Evolutionary conservation across 2,888 invertebrate species (phyloP).

Genomic region (Odontocolon sp.): DNA sequence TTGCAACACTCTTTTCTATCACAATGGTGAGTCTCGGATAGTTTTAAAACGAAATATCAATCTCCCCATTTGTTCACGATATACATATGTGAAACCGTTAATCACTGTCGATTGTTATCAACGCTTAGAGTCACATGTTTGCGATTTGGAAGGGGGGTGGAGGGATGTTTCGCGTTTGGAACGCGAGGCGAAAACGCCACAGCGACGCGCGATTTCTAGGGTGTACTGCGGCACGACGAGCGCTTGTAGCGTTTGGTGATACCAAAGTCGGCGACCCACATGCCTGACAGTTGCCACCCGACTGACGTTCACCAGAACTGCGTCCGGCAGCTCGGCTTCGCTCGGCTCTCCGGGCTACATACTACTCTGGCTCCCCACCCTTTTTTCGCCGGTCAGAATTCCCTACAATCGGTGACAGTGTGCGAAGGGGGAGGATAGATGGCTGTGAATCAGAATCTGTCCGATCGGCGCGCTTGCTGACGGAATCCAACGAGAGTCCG

Average conservation of each 20-base stretch:
- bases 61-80: slow-evolving; percentile 50
- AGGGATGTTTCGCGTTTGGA: slow-evolving; percentile 3
- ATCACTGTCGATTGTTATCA: slow-evolving; percentile 34
- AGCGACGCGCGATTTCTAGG: slow-evolving; percentile 33
- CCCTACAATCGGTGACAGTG: too few relatives aligned
- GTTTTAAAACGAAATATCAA: neutral
- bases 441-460: neutral
- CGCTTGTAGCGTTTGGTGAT: slow-evolving; percentile 52
- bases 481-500: neutral
- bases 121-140: slow-evolving; percentile 73
- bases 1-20: neutral
- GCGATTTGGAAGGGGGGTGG: slow-evolving; percentile 37
- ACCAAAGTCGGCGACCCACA: slow-evolving; percentile 58
- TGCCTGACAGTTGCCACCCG: slow-evolving; percentile 78
- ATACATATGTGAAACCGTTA: slow-evolving; percentile 27
- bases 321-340: slow-evolving; percentile 56
- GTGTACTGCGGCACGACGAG: slow-evolving; percentile 51
- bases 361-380: neutral
- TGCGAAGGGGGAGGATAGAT: too few relatives aligned
- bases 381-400: too few relatives aligned
- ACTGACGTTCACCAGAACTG: slow-evolving; percentile 69
- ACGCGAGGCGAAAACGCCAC: slow-evolving; percentile 49
- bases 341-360: too few relatives aligned
- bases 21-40: neutral
- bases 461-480: neutral